Evolutionary conservation across 2,797 vertebrate species (phyloP), one percentile per base, ranked within the genome.

Genomic region (Lutjanus argentimaculatus): DNA sequence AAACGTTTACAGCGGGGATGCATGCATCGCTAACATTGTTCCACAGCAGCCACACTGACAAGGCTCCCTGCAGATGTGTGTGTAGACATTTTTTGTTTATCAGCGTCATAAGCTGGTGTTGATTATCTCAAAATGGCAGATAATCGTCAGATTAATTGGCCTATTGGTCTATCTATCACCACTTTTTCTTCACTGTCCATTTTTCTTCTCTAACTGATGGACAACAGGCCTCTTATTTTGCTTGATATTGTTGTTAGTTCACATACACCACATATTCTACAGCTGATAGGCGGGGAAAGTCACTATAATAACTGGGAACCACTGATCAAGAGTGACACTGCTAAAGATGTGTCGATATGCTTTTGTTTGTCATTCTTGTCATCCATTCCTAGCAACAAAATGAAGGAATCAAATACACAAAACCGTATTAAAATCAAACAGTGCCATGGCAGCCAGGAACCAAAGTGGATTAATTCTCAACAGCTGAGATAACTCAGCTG

Each of bases 401-500:
- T 55, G 4, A 73, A 43, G 48, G 40, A 72, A 51, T 51, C 3
- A 67, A 55, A n/a, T 36, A 30, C 16, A 63, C 58, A 14, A 53
- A 68, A 53, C 45, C 42, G 22, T 9, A 43, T 57, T 14, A 21
- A 71, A 66, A 22, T 25, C 67, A 42, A 71, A 42, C 36, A 19
- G 42, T 4, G 15, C 22, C 63, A 15, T 7, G 15, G 76, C 66
- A 59, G 46, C 53, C 43, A 17, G 55, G 40, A 62, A 49, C 42
- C 25, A 56, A 49, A 25, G 52, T 42, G 61, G 30, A 22, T 30
- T 61, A 2, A 11, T 8, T 22, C 9, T 67, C 40, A 21, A 53
- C 42, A 63, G 57, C 64, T 66, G 53, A 63, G 19, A 62, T 67
- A 25, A 79, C 14, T 42, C 16, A 49, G 66, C 17, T 10, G 36